Evolutionary conservation across 2,797 vertebrate genomes (phyloP), one percentile per base, ranked within the genome.

Genomic region (Tympanoctomys barrerae): DNA sequence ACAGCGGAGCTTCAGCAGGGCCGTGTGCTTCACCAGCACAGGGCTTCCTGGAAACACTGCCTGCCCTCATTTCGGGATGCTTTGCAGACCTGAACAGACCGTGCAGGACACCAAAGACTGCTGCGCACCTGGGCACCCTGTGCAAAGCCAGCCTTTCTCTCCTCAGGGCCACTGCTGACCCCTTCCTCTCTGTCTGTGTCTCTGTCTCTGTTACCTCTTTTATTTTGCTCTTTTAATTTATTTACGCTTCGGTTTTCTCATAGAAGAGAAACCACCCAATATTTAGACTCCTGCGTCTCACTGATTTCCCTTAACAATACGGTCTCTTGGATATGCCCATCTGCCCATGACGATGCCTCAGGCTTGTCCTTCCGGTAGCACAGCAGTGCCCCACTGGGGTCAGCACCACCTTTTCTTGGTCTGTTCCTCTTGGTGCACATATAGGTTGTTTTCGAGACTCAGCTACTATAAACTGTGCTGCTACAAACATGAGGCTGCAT

Each of bases 161-260:
- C 1, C 46, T 33, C 28, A 28, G 1, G 36, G 0, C 11, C 22
- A 13, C 0, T 4, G 28, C 28, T 46, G 54, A 7, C 36, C 39
- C 4, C 4, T 2, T 10, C 22, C 11, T 36, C 28, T 18, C 39
- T 42, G 39, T 42, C 39, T 42, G 42, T 70, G 18, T 70, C 33
- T 70, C n/a, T 22, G n/a, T 71, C 19, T 46, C 73, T 75, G 39
- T 75, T 46, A 46, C 24, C 42, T 46, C 46, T 46, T 75, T 46
- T 46, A 75, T 46, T 75, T 46, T 8, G 5, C 73, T 46, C 73
- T 75, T 46, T 46, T 24, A 24, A 73, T 73, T 42, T 28, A 28
- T 28, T 28, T 28, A 46, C 4, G 28, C 73, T 75, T 28, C 16
- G 42, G 8, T 26, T 75, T 75, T 75, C 26, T 46, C 42, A 75